Base-by-base conservation (phyloP, 2,797 vertebrate genomes). In the Sciaenops ocellatus region DNA sequence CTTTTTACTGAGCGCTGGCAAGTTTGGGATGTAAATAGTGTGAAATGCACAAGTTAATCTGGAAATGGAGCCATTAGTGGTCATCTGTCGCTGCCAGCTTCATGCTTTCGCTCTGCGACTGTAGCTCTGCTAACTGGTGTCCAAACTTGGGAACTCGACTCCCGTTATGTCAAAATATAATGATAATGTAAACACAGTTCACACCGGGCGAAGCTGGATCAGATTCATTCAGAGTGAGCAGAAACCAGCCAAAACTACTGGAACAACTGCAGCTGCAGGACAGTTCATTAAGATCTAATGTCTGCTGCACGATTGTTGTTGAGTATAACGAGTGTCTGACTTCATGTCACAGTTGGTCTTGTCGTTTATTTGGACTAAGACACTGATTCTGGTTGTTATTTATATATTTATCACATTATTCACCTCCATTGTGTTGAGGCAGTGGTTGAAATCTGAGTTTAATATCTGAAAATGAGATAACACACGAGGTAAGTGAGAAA, bases 41-140 rank as follows among this genome's bases (percentile, higher is more conserved):
- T 70, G 75, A 79, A 78, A 78, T 59, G 74, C 64, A 69, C 22
- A 57, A 68, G 60, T 72, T 47, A 22, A 54, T 70, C 10, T 85
- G 71, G 62, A 69, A 73, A 30, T 60, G 64, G 59, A 76, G 42
- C 70, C 34, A 24, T 69, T 64, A 64, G 59, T 22, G 42, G 65
- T 59, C 70, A 51, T 73, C 73, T 51, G 64, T 63, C 61, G 22
- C 67, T 60, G 56, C 28, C 55, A 62, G 61, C 72, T 41, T 55
- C 63, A 0, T 12, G 9, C 18, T 54, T 3, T 9, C 52, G 3
- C 24, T 50, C 24, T 57, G 3, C 11, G 1, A 38, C 30, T 52
- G 48, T 16, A 41, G 28, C 57, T 1, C 24, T 10, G 16, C 26
- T 1, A 48, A 22, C 47, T 73, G 61, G 55, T 65, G 60, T 74